phyloP scores from a whole-genome alignment of 2,888 invertebrate species.

The Pyralis farinalis region DNA sequence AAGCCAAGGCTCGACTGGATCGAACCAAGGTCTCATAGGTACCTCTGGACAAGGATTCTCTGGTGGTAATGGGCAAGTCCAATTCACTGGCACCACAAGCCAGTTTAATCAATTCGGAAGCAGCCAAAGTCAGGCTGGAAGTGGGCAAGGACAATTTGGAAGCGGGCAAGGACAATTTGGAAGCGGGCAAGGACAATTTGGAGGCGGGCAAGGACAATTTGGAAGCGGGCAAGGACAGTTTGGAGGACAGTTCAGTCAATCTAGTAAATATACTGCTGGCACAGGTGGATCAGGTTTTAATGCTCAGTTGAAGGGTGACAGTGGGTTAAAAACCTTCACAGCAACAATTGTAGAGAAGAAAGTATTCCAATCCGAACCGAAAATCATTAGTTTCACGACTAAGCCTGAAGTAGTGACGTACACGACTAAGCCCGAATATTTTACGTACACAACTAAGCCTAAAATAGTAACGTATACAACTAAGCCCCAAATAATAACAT shows the following conservation, averaged over 20 bases:
- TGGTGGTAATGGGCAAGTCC: conserved; percentile 7
- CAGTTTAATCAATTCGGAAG: conserved; percentile 12
- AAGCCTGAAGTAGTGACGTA: conserved; percentile 45
- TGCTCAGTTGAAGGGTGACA: background rate
- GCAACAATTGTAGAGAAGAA: conserved; percentile 61
- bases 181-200: background rate
- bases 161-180: background rate
- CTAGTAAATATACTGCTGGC: conserved; percentile 32
- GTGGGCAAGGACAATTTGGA: conserved; percentile 7
- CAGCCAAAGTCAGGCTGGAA: conserved; percentile 4
- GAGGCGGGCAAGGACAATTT: background rate
- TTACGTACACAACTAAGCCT: conserved; percentile 46
- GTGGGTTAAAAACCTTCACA: conserved; percentile 48
- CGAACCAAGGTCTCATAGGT: background rate
- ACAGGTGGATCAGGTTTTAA: conserved; percentile 20
- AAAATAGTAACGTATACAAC: conserved; percentile 47
- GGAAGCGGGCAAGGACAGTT: conserved; percentile 11
- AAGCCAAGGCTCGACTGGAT: background rate
- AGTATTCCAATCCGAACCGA: conserved; percentile 55
- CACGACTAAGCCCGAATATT: conserved; percentile 51
- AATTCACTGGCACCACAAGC: conserved; percentile 19
- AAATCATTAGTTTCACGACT: conserved; percentile 50
- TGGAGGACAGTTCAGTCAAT: conserved; percentile 26
- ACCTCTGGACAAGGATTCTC: background rate
- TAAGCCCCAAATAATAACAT: conserved; percentile 52